Percentiles rank a stretch among this genome's conserved stretches.
Conservation (phyloP, 2,113 vertebrate genomes). For the Vimba vimba region DNA sequence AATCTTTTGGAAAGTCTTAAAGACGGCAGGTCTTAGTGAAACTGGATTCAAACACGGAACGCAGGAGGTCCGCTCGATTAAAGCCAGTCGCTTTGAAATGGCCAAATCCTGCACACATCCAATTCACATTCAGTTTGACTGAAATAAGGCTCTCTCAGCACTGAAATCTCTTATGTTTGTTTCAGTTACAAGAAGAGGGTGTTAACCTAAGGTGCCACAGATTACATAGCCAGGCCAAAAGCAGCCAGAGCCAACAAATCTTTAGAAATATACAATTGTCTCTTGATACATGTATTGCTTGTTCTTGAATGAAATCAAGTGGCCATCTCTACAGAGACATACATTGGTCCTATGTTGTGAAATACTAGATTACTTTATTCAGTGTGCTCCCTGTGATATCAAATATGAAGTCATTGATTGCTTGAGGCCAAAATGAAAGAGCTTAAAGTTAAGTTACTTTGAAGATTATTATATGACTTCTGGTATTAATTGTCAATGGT, state of each 20-base stretch:
- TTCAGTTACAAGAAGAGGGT: slow-evolving; percentile 56
- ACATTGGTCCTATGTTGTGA: slow-evolving; percentile 53
- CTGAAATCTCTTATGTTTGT: slow-evolving; percentile 35
- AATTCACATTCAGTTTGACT: slow-evolving; percentile 60
- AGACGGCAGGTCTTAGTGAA: slow-evolving; percentile 40
- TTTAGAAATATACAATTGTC: slow-evolving; percentile 50
- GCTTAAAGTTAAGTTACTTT: background rate
- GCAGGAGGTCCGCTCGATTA: slow-evolving; percentile 3
- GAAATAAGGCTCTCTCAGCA: slow-evolving; percentile 58
- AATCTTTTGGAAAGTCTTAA: slow-evolving; percentile 44
- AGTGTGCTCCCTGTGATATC: slow-evolving; percentile 47
- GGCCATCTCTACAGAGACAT: slow-evolving; percentile 38
- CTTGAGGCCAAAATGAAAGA: slow-evolving; percentile 36
- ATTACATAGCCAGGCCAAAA: slow-evolving; percentile 43
- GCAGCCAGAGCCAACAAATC: slow-evolving; percentile 43
- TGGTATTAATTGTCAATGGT: slow-evolving; percentile 9
- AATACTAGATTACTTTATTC: slow-evolving; percentile 44
- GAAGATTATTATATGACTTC: slow-evolving; percentile 18
- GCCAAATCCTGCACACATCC: slow-evolving; percentile 52
- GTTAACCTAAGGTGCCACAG: slow-evolving; percentile 57
- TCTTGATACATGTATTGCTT: slow-evolving; percentile 56
- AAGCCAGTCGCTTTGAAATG: slow-evolving; percentile 49
- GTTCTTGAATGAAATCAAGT: slow-evolving; percentile 48
- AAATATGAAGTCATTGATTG: slow-evolving; percentile 42
- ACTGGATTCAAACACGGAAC: slow-evolving; percentile 30